Evolutionary conservation across 2,888 invertebrate species (phyloP).

Genomic region (Eulithis testata): DNA sequence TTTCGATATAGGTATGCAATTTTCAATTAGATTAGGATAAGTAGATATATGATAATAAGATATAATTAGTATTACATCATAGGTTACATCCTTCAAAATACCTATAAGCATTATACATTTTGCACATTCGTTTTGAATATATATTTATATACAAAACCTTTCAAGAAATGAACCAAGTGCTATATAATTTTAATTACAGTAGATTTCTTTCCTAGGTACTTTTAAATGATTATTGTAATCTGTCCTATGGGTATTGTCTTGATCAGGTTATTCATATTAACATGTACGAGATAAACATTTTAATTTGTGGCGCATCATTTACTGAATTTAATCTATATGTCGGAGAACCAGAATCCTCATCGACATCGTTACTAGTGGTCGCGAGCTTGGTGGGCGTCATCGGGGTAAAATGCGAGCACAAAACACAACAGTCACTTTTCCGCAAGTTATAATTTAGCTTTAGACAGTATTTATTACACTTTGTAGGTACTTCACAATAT

Average conservation of each 20-base stretch:
- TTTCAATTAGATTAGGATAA: constrained; percentile 1
- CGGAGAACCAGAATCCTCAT: no score
- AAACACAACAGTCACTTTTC: no score
- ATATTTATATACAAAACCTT: neutral
- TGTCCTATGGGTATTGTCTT: no score
- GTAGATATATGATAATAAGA: neutral
- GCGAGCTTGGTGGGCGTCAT: no score
- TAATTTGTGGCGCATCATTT: constrained; percentile 10
- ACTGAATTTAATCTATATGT: neutral
- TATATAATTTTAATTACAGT: neutral
- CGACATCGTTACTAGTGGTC: no score
- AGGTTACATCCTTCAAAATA: neutral
- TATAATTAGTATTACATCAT: neutral
- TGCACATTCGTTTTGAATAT: neutral
- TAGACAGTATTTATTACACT: no score
- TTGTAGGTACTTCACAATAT: no score
- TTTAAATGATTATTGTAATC: no score
- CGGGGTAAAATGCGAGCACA: no score
- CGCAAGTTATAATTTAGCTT: no score
- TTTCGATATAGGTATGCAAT: neutral
- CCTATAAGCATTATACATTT: neutral
- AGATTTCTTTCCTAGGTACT: no score
- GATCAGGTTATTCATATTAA: neutral
- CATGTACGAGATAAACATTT: neutral
- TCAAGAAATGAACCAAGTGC: neutral